Evolutionary conservation across 2,113 vertebrate genomes (phyloP).

Genomic region (Marcusenius ussheri): DNA sequence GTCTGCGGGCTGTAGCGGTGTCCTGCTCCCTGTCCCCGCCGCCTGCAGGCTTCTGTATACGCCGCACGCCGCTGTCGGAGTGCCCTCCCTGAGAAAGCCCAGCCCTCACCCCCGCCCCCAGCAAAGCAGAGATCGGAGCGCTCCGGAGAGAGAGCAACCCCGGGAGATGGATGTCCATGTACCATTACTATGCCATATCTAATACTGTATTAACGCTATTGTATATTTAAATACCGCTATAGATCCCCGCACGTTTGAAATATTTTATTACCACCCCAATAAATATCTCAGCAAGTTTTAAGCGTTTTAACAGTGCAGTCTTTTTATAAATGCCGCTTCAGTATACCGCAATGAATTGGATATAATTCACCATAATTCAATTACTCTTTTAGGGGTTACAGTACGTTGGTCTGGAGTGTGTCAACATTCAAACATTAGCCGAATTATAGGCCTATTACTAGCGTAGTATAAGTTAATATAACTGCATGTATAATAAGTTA

Average conservation of each 20-base stretch:
- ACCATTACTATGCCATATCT: not conserved
- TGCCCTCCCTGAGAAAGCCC: conserved; percentile 42
- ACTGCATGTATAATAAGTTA: not conserved
- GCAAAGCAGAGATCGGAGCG: not conserved
- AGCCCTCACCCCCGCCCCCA: conserved; percentile 45
- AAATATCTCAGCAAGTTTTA: not conserved
- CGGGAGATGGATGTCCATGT: not conserved
- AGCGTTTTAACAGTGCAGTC: not conserved
- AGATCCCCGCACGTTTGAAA: not conserved
- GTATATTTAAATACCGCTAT: not conserved
- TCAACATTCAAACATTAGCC: not conserved
- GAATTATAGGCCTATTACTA: not conserved
- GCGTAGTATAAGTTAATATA: not conserved
- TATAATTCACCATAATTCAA: not conserved
- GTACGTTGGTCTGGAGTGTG: not conserved
- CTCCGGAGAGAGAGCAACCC: not conserved
- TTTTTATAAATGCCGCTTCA: not conserved
- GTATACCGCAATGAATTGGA: not conserved
- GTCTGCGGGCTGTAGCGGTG: conserved; percentile 30
- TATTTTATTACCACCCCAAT: not conserved
- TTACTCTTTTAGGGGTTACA: not conserved
- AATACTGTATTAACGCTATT: not conserved
- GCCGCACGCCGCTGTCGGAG: conserved; percentile 33
- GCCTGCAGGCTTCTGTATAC: conserved; percentile 16
- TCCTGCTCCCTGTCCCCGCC: conserved; percentile 26